phyloP scores from a whole-genome alignment of 2,888 invertebrate species.

The Laothoe populi region DNA sequence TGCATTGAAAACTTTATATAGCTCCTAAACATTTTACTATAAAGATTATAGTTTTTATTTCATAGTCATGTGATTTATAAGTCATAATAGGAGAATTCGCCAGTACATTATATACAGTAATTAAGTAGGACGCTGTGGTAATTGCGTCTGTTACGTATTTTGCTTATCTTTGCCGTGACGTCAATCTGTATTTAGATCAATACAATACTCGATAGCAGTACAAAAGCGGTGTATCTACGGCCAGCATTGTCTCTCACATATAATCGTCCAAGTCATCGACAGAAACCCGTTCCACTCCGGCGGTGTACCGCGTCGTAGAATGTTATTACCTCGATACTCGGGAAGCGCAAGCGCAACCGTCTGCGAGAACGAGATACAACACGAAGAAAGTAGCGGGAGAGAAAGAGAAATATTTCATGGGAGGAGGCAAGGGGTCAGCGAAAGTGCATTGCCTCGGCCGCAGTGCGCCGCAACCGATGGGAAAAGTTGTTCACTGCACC shows the following conservation, averaged over 20 bases:
- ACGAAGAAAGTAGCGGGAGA: conserved; percentile 65
- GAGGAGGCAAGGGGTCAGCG: conserved; percentile 82
- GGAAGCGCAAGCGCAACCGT: conserved; percentile 79
- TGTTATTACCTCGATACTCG: conserved; percentile 77
- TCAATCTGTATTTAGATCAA: conserved; percentile 26
- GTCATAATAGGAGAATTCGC: background rate
- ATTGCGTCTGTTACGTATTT: conserved; percentile 21
- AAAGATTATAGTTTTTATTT: background rate
- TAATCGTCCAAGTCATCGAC: conserved; percentile 80
- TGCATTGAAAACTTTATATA: too few species aligned
- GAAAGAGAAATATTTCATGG: conserved; percentile 71
- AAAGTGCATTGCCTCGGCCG: conserved; percentile 84
- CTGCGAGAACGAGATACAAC: conserved; percentile 61
- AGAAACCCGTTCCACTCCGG: conserved; percentile 82
- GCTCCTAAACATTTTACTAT: too few species aligned
- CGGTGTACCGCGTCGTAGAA: conserved; percentile 82
- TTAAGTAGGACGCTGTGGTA: conserved; percentile 4
- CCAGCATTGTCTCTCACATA: conserved; percentile 78
- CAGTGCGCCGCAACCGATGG: conserved; percentile 76
- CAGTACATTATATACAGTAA: background rate
- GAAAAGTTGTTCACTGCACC: conserved; percentile 72
- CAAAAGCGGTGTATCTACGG: conserved; percentile 53
- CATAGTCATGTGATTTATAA: background rate
- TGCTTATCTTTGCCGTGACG: conserved; percentile 33
- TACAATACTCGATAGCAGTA: conserved; percentile 13